Evolutionary conservation across 1,140 invertebrate species (phyloP).

Genomic region (Pseudachorutes palmiensis): DNA sequence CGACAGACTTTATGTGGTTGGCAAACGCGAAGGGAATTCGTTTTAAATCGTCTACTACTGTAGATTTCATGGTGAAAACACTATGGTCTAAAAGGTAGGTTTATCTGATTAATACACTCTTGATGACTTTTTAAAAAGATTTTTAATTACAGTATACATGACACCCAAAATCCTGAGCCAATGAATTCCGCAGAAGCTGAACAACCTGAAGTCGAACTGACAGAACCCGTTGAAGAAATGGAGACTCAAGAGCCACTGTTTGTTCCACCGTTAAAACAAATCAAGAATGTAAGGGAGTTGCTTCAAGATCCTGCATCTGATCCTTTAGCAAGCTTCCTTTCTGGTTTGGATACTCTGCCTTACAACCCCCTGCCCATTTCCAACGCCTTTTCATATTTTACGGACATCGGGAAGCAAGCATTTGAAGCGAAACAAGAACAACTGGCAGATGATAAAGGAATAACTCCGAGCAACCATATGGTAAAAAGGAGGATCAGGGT

Average conservation of each 20-base stretch:
- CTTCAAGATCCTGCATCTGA: neutral
- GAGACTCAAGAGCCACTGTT: neutral
- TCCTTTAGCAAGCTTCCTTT: neutral
- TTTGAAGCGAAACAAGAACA: neutral
- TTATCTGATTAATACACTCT: too few relatives aligned
- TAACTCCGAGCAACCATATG: neutral
- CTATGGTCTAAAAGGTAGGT: too few relatives aligned
- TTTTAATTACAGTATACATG: too few relatives aligned
- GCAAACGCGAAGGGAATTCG: neutral
- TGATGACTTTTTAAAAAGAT: too few relatives aligned
- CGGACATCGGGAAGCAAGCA: too few relatives aligned
- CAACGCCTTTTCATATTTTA: too few relatives aligned
- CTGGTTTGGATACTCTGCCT: neutral
- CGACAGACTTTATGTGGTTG: neutral
- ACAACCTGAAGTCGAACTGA: too few relatives aligned
- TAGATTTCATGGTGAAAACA: too few relatives aligned
- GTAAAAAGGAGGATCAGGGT: neutral
- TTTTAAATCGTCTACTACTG: neutral
- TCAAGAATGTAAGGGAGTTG: neutral
- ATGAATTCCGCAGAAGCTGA: too few relatives aligned
- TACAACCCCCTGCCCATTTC: neutral
- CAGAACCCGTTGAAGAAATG: too few relatives aligned
- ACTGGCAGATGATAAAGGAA: neutral
- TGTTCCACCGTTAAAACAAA: neutral
- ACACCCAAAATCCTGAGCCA: too few relatives aligned